Evolutionary conservation across 2,888 invertebrate genomes (phyloP), one percentile per base, ranked within the genome.

Genomic region (Byasa hedistus): DNA sequence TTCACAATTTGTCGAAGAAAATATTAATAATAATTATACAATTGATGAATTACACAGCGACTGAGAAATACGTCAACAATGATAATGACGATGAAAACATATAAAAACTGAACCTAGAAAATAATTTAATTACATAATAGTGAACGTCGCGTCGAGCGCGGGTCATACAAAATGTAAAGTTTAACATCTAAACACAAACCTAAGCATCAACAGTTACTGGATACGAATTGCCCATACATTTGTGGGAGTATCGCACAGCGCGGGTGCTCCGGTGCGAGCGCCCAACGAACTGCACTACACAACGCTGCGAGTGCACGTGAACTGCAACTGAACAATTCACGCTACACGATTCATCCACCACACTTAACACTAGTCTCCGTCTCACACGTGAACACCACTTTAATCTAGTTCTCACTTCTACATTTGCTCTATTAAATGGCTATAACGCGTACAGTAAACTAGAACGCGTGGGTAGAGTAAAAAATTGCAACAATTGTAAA

Each of bases 21-120:
- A n/a, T n/a, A n/a, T n/a, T 78, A 75, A 39, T 15, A 39, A 39
- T 36, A 3, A 78, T 79, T 77, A 68, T 66, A 69, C 69, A 72
- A 67, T 61, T 79, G 76, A 78, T 84, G 81, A 83, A 82, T 86
- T 80, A 84, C 87, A 10, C 8, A 87, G 86, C 89, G 87, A 88
- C 81, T 84, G 82, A 86, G 85, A 81, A 83, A 71, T 74, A 71
- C 71, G 80, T 79, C 82, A 87, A 89, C 84, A 82, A 84, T 79
- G 72, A 74, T 78, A 81, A 84, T 81, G 81, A 48, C 3, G 19
- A 86, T 84, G 82, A 80, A 84, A 85, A 86, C 80, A 84, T 81
- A 81, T 76, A 83, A 79, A n/a, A 76, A 76, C 79, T 78, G 80
- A 85, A 85, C 83, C 79, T 89, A 89, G 84, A 86, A 86, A 89